These are phyloP conservation scores for Rafetus swinhoei DNA, from an alignment of 2,113 vertebrate genomes.

Conservation along the genomic window DNA sequence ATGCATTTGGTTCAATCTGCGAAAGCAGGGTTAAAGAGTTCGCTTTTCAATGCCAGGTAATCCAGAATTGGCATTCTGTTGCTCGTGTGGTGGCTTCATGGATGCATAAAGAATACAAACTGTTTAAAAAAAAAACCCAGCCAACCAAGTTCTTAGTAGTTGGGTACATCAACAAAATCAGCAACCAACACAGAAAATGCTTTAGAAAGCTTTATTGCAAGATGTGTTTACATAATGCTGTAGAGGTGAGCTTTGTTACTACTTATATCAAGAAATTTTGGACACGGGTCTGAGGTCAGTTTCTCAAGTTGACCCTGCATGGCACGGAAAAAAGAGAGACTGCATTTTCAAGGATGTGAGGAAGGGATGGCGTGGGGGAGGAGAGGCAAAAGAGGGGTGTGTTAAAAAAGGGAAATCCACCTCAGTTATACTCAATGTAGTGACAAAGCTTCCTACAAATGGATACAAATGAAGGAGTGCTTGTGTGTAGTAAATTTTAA, in stretches of 20 bases:
- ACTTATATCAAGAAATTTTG: slow-evolving; percentile 74
- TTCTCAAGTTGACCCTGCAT: slow-evolving; percentile 74
- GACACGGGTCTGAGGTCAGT: slow-evolving; percentile 74
- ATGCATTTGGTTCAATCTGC: not conserved
- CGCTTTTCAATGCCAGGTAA: not conserved
- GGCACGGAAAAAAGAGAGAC: slow-evolving; percentile 68
- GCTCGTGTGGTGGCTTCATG: not conserved
- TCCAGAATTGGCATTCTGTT: not conserved
- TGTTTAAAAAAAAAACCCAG: not conserved
- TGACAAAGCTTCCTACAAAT: slow-evolving; percentile 73
- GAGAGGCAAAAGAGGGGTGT: slow-evolving; percentile 21
- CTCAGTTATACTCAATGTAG: slow-evolving; percentile 51
- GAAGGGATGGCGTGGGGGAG: not conserved
- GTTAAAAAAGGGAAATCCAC: slow-evolving; percentile 26
- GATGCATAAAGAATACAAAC: not conserved
- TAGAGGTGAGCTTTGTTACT: slow-evolving; percentile 76
- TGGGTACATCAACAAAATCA: slow-evolving; percentile 16
- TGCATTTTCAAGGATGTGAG: slow-evolving; percentile 31
- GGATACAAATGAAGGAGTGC: slow-evolving; percentile 63
- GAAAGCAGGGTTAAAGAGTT: not conserved
- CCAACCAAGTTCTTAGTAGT: not conserved
- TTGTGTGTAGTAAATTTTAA: slow-evolving; percentile 56
- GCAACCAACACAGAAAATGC: slow-evolving; percentile 26
- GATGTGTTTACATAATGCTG: slow-evolving; percentile 79
- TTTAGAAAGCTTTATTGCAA: slow-evolving; percentile 82